Evolutionary conservation across 2,113 vertebrate species (phyloP).

Genomic region (Oreochromis tanganicae): DNA sequence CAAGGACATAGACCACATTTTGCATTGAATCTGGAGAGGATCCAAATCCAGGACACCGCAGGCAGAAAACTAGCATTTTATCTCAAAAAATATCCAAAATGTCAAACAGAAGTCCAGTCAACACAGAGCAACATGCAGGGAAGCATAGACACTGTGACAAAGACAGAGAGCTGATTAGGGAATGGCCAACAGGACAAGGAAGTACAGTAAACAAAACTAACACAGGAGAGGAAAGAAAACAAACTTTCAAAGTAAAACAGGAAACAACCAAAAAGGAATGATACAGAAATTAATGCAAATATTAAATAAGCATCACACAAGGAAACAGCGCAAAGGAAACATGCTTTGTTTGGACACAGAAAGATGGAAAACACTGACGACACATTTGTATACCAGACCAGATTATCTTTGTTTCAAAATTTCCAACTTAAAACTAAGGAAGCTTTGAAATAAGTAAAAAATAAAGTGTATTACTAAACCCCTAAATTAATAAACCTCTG

Average conservation of each 20-base stretch:
- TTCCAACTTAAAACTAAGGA: not conserved
- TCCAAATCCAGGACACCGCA: not conserved
- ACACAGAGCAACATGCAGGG: not conserved
- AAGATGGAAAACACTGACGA: not conserved
- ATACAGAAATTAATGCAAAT: not conserved
- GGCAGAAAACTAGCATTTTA: not conserved
- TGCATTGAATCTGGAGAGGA: not conserved
- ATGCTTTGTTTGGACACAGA: not conserved
- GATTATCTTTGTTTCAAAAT: not conserved
- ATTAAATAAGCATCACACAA: not conserved
- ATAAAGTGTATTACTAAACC: fast-evolving
- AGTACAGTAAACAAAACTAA: not conserved
- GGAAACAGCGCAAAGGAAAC: not conserved
- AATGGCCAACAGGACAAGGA: not conserved
- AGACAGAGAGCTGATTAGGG: not conserved
- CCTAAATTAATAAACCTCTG: not conserved
- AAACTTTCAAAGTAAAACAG: not conserved
- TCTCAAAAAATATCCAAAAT: fast-evolving
- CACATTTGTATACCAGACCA: not conserved
- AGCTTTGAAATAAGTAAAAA: not conserved
- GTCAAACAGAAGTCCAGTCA: not conserved
- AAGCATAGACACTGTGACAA: not conserved
- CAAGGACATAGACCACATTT: not conserved
- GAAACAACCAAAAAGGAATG: not conserved
- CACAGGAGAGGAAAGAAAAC: not conserved